Conservation (phyloP, 2,797 vertebrate genomes). For the Notolabrus celidotus region DNA sequence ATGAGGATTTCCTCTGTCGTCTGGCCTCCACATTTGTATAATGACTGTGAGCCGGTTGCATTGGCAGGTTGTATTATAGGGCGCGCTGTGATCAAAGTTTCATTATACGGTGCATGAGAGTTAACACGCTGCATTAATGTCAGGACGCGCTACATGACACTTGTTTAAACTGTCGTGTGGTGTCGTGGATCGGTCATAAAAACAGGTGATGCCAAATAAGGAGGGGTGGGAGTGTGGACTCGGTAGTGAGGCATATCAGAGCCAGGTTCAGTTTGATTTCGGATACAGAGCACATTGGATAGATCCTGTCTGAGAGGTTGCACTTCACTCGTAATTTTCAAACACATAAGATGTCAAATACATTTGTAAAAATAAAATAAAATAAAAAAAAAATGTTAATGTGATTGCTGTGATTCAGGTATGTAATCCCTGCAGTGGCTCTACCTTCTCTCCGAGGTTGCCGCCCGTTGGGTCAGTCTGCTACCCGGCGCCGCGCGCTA, state of each 20-base stretch:
- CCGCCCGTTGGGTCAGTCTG: conserved; percentile 60
- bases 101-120: neutral
- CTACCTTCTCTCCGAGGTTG: conserved; percentile 69
- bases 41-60: conserved; percentile 4
- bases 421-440: neutral
- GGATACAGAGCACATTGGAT: neutral
- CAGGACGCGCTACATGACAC: conserved; percentile 1
- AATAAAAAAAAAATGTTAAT: neutral
- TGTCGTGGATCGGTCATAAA: neutral
- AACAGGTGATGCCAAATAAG: neutral
- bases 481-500: conserved; percentile 52
- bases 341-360: neutral
- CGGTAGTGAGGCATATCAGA: neutral
- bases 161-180: neutral
- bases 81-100: conserved; percentile 58
- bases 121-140: conserved; percentile 17
- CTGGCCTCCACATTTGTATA: conserved; percentile 7
- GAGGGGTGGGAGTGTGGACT: neutral
- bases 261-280: neutral
- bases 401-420: neutral
- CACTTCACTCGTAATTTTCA: neutral
- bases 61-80: conserved; percentile 20
- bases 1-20: conserved; percentile 33
- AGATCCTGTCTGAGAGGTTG: too few species aligned
- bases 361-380: neutral